Evolutionary conservation across 2,888 invertebrate genomes (phyloP).

Genomic region (Drosophila emarginata): DNA sequence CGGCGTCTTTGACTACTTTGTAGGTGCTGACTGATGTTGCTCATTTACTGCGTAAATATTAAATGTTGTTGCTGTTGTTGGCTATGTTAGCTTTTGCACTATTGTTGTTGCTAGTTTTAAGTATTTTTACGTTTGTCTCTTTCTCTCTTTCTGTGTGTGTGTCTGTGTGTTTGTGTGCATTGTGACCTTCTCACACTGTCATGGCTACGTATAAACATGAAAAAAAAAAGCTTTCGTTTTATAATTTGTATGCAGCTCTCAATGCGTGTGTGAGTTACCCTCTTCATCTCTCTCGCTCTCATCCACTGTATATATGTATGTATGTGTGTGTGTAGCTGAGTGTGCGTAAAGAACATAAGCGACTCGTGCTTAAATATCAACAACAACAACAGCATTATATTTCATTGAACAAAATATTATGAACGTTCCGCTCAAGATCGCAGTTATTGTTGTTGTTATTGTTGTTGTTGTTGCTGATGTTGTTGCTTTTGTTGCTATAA

Average conservation of each 20-base stretch:
- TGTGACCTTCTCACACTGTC: constrained; percentile 82
- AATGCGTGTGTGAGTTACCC: constrained; percentile 46
- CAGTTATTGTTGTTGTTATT: constrained; percentile 31
- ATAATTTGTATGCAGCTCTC: constrained; percentile 73
- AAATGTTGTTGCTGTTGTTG: constrained; percentile 32
- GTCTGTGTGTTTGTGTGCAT: constrained; percentile 56
- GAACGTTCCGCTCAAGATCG: constrained; percentile 79
- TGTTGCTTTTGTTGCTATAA: constrained; percentile 17
- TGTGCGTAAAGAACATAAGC: constrained; percentile 69
- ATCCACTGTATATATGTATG: constrained; percentile 36
- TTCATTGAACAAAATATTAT: constrained; percentile 79
- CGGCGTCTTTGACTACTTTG: constrained; percentile 64
- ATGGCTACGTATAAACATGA: constrained; percentile 79
- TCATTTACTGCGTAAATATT: constrained; percentile 70
- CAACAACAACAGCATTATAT: constrained; percentile 53
- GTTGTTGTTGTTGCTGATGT: constrained; percentile 30
- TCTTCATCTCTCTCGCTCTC: constrained; percentile 13
- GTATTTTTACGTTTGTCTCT: constrained; percentile 12
- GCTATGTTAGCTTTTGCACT: constrained; percentile 40
- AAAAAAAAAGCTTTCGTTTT: constrained; percentile 76
- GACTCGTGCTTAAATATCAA: constrained; percentile 61
- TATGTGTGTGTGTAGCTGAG: no score
- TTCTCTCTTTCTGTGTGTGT: constrained; percentile 33
- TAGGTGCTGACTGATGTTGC: constrained; percentile 22
- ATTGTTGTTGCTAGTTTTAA: constrained; percentile 20